phyloP scores from a whole-genome alignment of 1,140 invertebrate genomes.

The Geopemphigus sp. region DNA sequence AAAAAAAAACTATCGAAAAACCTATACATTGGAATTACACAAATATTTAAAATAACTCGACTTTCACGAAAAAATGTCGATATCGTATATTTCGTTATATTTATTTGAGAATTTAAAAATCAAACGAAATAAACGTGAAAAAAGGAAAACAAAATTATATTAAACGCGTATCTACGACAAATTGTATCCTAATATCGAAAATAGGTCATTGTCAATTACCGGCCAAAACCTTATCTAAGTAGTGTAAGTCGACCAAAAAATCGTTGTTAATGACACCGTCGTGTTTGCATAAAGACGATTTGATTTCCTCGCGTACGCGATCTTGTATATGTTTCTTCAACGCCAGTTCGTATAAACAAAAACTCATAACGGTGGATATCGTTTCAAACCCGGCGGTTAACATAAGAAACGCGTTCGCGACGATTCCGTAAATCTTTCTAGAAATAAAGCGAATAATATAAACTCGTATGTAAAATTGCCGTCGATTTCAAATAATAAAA shows the following conservation, averaged over 20 bases:
- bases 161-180: too few relatives aligned
- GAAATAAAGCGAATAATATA: background rate
- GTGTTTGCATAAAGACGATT: conserved; percentile 54
- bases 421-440: conserved; percentile 50
- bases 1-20: too few relatives aligned
- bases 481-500: too few relatives aligned
- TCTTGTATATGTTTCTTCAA: conserved; percentile 51
- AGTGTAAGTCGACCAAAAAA: conserved; percentile 57
- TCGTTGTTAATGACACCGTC: conserved; percentile 59
- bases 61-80: too few relatives aligned
- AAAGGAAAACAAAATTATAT: too few relatives aligned
- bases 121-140: too few relatives aligned
- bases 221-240: conserved; percentile 60
- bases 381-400: conserved; percentile 53
- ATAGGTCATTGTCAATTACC: background rate
- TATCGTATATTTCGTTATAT: too few relatives aligned
- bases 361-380: conserved; percentile 50
- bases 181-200: too few relatives aligned
- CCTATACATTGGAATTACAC: too few relatives aligned
- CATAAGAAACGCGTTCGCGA: conserved; percentile 52
- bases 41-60: too few relatives aligned
- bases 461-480: too few relatives aligned
- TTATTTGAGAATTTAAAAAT: too few relatives aligned
- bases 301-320: conserved; percentile 50
- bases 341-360: conserved; percentile 51